These are phyloP conservation scores for Arrhopalites spinosus DNA, from an alignment of 2,888 invertebrate genomes.

Conservation along the genomic window DNA sequence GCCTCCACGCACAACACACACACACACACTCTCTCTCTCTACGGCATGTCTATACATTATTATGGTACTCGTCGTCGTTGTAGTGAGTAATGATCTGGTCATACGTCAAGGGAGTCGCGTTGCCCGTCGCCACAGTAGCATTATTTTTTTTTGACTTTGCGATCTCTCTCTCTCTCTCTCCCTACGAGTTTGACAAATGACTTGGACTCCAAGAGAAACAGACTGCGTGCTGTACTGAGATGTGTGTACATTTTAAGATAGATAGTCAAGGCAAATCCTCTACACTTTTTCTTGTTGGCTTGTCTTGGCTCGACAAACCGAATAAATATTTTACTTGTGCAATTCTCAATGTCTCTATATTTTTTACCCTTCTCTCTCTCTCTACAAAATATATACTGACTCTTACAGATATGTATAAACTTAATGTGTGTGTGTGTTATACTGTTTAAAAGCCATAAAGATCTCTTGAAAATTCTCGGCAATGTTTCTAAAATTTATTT, in stretches of 20 bases:
- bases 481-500: conserved; percentile 11
- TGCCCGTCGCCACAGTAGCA: conserved; percentile 28
- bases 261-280: conserved; percentile 18
- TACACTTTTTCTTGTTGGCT: neutral
- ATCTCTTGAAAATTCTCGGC: neutral
- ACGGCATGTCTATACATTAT: neutral
- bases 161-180: no score
- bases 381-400: neutral
- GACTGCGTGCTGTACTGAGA: no score
- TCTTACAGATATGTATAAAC: no score
- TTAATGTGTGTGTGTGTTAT: neutral
- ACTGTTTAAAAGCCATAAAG: neutral
- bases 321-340: conserved; percentile 33
- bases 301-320: conserved; percentile 24
- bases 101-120: conserved; percentile 22
- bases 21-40: conserved; percentile 1
- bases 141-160: conserved; percentile 19
- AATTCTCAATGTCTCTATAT: conserved; percentile 19
- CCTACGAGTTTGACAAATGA: conserved; percentile 30
- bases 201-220: conserved; percentile 23
- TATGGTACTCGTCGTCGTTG: neutral
- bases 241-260: conserved; percentile 7
- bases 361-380: conserved; percentile 10
- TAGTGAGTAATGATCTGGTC: conserved; percentile 29
- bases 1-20: no score